Evolutionary conservation across 2,113 vertebrate genomes (phyloP).

Genomic region (Lonchura striata): DNA sequence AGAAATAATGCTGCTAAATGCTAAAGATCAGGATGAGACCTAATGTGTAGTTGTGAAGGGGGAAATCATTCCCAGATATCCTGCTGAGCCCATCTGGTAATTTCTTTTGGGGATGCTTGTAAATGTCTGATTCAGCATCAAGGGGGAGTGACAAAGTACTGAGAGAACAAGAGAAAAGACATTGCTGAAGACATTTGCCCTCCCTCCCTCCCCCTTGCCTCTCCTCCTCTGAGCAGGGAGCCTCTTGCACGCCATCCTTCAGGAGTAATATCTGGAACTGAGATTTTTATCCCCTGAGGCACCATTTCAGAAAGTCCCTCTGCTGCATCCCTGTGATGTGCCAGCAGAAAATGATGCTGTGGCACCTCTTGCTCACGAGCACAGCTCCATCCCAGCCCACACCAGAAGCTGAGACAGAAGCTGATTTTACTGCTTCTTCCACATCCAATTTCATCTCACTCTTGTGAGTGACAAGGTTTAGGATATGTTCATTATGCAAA

Average conservation of each 20-base stretch:
- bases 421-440: not conserved
- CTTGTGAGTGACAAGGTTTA: not conserved
- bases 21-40: not conserved
- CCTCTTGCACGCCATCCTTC: not conserved
- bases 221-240: not conserved
- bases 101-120: not conserved
- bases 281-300: not conserved
- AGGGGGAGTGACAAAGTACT: not conserved
- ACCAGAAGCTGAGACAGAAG: not conserved
- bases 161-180: not conserved
- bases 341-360: not conserved
- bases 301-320: not conserved
- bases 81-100: conserved; percentile 20
- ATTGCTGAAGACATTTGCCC: not conserved
- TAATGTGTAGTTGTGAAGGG: not conserved
- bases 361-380: not conserved
- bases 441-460: not conserved
- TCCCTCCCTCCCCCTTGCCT: not conserved
- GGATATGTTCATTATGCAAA: not conserved
- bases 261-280: not conserved
- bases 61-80: not conserved
- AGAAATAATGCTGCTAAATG: conserved; percentile 1
- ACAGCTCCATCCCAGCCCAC: not conserved
- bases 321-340: not conserved
- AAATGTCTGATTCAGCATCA: not conserved